A percentile compares a stretch with the other conserved stretches of the same genome.
These are phyloP conservation scores for Eurystomus glaucurus DNA, from an alignment of 2,797 vertebrate species.

Conservation along the genomic window DNA sequence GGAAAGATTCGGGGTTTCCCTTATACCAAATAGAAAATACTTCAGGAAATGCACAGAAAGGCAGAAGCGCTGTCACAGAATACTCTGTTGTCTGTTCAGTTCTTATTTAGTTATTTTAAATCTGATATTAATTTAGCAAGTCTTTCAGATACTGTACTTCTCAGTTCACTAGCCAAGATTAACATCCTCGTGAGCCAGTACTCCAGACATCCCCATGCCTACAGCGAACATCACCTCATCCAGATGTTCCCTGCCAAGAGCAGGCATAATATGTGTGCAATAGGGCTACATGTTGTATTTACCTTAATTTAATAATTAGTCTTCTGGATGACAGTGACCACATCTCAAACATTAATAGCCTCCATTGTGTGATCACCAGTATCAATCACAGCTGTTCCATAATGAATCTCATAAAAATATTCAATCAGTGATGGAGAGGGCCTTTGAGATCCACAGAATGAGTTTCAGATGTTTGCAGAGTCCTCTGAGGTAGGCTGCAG, in stretches of 20 bases:
- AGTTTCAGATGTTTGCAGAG: conserved; percentile 78
- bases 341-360: conserved; percentile 67
- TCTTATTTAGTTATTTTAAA: neutral
- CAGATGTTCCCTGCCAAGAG: conserved; percentile 40
- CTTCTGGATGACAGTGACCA: conserved; percentile 67
- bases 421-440: conserved; percentile 71
- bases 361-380: conserved; percentile 53
- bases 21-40: neutral
- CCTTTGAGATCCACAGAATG: conserved; percentile 75
- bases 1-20: neutral
- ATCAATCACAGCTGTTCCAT: conserved; percentile 75
- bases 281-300: conserved; percentile 31
- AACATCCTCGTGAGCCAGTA: conserved; percentile 26
- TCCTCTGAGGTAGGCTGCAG: conserved; percentile 69
- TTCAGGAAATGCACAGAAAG: neutral
- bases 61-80: neutral
- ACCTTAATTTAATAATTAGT: conserved; percentile 76
- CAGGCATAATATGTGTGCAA: neutral
- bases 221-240: conserved; percentile 38
- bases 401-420: conserved; percentile 75
- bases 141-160: conserved; percentile 15
- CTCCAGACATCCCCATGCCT: conserved; percentile 23
- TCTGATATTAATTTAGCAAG: conserved; percentile 21
- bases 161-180: conserved; percentile 57
- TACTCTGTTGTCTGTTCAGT: neutral